Conservation (phyloP, 2,113 vertebrate species). For the Willisornis vidua region DNA sequence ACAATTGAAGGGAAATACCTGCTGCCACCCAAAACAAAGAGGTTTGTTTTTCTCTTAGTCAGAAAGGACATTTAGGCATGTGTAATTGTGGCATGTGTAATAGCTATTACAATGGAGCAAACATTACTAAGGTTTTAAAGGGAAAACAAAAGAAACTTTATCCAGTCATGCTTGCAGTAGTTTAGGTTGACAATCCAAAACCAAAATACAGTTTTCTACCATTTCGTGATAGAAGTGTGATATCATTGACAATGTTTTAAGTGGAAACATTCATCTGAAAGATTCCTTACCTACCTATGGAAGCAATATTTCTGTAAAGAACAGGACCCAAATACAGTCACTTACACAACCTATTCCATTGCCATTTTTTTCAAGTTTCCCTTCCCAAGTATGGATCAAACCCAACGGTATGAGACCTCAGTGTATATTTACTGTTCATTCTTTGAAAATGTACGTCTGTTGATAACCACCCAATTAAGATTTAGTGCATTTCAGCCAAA, state of each 20-base stretch:
- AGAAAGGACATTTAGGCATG: neutral
- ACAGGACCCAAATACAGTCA: neutral
- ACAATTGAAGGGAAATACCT: accelerated
- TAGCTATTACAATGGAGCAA: neutral
- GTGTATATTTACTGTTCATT: neutral
- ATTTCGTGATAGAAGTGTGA: neutral
- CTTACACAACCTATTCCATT: neutral
- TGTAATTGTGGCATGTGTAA: neutral
- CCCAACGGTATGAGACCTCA: neutral
- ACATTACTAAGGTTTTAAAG: neutral
- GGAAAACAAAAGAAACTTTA: neutral
- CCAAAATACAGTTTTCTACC: neutral
- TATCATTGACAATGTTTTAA: neutral
- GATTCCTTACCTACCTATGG: neutral
- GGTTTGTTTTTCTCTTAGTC: neutral
- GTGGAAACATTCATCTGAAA: neutral
- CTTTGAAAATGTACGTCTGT: neutral
- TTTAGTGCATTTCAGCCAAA: neutral
- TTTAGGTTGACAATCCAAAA: neutral
- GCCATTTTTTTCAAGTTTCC: neutral
- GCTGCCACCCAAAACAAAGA: neutral
- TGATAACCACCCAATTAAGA: neutral
- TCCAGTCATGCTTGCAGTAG: neutral
- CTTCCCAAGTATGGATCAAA: neutral
- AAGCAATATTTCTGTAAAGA: neutral